These are phyloP conservation scores for Drosophila mercatorum DNA, from an alignment of 2,888 invertebrate genomes.

Conservation along the genomic window DNA sequence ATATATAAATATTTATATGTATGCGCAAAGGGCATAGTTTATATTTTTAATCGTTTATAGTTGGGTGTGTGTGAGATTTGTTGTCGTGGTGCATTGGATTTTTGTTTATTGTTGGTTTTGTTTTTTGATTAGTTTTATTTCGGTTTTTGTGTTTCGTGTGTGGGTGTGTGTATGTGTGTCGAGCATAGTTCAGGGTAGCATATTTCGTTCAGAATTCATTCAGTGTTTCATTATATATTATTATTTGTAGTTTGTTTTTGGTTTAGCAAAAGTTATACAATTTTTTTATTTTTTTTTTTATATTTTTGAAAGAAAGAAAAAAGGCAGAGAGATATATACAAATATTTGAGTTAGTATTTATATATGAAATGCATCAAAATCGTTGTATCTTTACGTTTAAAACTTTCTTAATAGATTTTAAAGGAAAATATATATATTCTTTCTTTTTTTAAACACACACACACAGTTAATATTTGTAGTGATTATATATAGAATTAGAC, in stretches of 20 bases:
- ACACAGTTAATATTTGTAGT: conserved; percentile 59
- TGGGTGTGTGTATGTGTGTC: conserved; percentile 30
- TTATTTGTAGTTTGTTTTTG: conserved; percentile 26
- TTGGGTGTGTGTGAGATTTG: conserved; percentile 48
- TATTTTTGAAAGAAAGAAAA: conserved; percentile 72
- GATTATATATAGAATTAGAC: conserved; percentile 59
- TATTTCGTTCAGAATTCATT: conserved; percentile 70
- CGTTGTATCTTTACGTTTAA: conserved; percentile 28
- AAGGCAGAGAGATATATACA: conserved; percentile 77
- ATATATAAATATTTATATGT: conserved; percentile 44
- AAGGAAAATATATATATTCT: conserved; percentile 17
- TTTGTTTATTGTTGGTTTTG: conserved; percentile 34
- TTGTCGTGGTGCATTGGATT: conserved; percentile 58
- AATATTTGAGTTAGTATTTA: conserved; percentile 72
- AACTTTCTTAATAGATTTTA: conserved; percentile 2
- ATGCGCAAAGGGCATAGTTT: not conserved
- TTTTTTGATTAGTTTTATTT: conserved; percentile 25
- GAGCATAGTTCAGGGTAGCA: conserved; percentile 76
- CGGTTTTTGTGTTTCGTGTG: conserved; percentile 7
- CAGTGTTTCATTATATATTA: conserved; percentile 51
- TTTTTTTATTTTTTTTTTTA: conserved; percentile 70
- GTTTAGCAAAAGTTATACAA: conserved; percentile 60
- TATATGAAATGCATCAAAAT: conserved; percentile 58
- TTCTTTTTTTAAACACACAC: conserved; percentile 53
- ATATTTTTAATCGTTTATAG: conserved; percentile 44